Evolutionary conservation across 2,797 vertebrate species (phyloP).

Genomic region (Muscicapa comitata): DNA sequence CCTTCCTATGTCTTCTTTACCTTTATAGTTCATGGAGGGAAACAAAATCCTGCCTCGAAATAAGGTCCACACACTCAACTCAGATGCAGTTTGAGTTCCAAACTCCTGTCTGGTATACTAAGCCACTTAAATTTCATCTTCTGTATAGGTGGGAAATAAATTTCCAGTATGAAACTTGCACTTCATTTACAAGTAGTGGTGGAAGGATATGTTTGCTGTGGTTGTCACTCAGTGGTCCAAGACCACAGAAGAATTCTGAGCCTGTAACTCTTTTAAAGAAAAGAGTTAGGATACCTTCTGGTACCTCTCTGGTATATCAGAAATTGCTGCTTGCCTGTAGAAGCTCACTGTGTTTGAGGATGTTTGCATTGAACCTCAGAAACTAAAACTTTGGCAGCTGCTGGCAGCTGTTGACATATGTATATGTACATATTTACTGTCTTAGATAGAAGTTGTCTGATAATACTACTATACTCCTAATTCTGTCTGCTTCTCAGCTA

Average conservation of each 20-base stretch:
- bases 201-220: not conserved
- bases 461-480: not conserved
- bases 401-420: not conserved
- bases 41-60: not conserved
- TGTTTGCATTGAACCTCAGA: not conserved
- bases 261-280: not conserved
- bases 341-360: not conserved
- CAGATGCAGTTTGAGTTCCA: not conserved
- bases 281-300: not conserved
- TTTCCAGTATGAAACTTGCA: not conserved
- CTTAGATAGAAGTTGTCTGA: not conserved
- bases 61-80: not conserved
- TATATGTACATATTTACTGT: not conserved
- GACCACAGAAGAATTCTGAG: not conserved
- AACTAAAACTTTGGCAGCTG: not conserved
- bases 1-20: not conserved
- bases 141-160: not conserved
- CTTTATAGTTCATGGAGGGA: not conserved
- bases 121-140: not conserved
- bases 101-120: not conserved
- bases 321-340: not conserved
- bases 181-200: not conserved
- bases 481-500: not conserved
- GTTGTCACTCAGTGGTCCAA: not conserved
- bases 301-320: not conserved